These are phyloP conservation scores for Phalacrocorax carbo DNA, from an alignment of 2,113 vertebrate genomes.

Conservation along the genomic window DNA sequence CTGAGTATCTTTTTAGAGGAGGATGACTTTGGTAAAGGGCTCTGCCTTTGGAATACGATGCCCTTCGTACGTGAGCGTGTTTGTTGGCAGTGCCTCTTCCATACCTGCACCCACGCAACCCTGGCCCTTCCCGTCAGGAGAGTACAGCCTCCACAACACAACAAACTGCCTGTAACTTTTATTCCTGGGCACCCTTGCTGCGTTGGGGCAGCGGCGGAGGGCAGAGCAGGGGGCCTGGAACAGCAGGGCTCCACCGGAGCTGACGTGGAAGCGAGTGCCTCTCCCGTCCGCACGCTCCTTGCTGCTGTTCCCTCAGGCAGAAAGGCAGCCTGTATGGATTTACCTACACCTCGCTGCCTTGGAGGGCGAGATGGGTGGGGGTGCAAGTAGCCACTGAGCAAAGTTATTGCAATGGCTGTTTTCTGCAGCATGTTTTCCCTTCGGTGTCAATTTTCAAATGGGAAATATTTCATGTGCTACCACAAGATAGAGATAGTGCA, in stretches of 20 bases:
- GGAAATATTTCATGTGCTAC: neutral
- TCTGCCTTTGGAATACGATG: neutral
- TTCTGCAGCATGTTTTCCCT: neutral
- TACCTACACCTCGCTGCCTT: neutral
- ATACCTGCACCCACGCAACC: neutral
- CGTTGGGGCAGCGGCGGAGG: neutral
- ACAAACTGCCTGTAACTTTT: neutral
- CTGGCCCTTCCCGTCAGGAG: too few species aligned
- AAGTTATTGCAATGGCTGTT: neutral
- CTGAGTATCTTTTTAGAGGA: neutral
- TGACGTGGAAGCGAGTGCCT: rapidly evolving
- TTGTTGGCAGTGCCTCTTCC: neutral
- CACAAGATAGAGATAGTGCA: neutral
- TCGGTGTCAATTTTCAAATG: neutral
- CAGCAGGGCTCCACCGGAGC: neutral
- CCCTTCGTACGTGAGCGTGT: rapidly evolving
- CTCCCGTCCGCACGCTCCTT: neutral
- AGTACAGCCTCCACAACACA: neutral
- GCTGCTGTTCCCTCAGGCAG: neutral
- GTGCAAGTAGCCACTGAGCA: neutral
- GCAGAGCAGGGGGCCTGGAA: neutral
- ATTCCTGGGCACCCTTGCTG: neutral
- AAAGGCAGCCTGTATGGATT: neutral
- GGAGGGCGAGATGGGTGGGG: neutral
- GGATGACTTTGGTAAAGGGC: neutral